Percentiles rank a stretch among this genome's conserved stretches.
Evolutionary conservation across 2,113 vertebrate species (phyloP).

Genomic region (Zootoca vivipara): DNA sequence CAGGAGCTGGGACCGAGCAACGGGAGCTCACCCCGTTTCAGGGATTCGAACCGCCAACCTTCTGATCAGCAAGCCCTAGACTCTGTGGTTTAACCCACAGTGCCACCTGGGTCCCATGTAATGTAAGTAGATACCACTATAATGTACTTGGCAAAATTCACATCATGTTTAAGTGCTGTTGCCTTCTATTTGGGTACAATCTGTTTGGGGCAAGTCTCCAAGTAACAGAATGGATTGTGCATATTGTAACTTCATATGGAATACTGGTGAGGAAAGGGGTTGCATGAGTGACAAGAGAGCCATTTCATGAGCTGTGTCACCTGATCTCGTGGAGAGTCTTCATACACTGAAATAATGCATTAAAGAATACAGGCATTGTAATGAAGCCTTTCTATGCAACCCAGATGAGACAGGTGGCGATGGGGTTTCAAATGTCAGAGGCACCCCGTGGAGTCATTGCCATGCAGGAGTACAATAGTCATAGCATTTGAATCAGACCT

Average conservation of each 20-base stretch:
- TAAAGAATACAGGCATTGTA: not conserved
- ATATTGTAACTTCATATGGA: not conserved
- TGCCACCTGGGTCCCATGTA: too few relatives aligned
- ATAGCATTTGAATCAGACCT: not conserved
- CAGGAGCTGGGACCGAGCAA: too few relatives aligned
- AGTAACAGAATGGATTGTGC: not conserved
- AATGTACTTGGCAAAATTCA: not conserved
- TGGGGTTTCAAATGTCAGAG: not conserved
- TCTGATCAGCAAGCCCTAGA: too few relatives aligned
- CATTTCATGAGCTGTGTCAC: not conserved
- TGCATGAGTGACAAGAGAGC: not conserved
- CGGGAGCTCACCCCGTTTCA: too few relatives aligned
- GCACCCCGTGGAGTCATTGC: not conserved
- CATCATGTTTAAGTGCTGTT: not conserved
- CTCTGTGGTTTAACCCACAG: too few relatives aligned
- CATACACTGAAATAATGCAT: not conserved
- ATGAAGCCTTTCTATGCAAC: too few relatives aligned
- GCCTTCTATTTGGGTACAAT: not conserved
- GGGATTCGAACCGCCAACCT: too few relatives aligned
- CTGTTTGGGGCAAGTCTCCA: not conserved
- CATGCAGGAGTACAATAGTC: not conserved
- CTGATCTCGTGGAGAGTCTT: not conserved
- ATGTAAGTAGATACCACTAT: not conserved
- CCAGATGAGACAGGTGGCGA: too few relatives aligned
- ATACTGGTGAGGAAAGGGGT: not conserved